phyloP scores from a whole-genome alignment of 2,888 invertebrate species.

The Euplagia quadripunctaria region DNA sequence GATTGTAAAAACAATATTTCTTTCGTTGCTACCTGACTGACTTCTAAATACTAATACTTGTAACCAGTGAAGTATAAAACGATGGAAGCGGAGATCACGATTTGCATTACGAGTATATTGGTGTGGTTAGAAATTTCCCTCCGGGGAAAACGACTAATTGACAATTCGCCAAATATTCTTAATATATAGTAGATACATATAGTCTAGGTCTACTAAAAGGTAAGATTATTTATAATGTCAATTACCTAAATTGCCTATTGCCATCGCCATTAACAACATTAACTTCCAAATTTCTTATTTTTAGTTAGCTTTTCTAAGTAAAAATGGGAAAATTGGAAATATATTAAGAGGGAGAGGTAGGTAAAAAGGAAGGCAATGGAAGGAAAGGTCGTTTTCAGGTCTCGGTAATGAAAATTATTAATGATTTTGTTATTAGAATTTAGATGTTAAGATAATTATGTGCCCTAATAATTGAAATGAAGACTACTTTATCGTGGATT shows the following conservation, averaged over 20 bases:
- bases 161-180: neutral
- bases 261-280: neutral
- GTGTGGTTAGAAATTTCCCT: neutral
- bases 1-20: conserved; percentile 2
- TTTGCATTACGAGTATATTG: neutral
- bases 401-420: too few relatives aligned
- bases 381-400: too few relatives aligned
- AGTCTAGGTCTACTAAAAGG: neutral
- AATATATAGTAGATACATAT: neutral
- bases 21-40: neutral
- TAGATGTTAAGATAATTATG: too few relatives aligned
- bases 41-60: neutral
- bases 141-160: neutral
- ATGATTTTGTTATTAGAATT: too few relatives aligned
- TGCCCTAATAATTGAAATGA: too few relatives aligned
- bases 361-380: neutral
- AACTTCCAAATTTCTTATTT: too few relatives aligned
- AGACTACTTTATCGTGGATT: too few relatives aligned
- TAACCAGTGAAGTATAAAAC: neutral
- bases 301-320: too few relatives aligned
- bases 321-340: too few relatives aligned
- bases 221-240: neutral
- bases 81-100: neutral
- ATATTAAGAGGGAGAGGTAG: too few relatives aligned
- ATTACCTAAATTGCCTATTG: neutral